A percentile compares a stretch with the other conserved stretches of the same genome.
Evolutionary conservation across 2,888 invertebrate species (phyloP).

Genomic region (Hydrotaea diabolus): DNA sequence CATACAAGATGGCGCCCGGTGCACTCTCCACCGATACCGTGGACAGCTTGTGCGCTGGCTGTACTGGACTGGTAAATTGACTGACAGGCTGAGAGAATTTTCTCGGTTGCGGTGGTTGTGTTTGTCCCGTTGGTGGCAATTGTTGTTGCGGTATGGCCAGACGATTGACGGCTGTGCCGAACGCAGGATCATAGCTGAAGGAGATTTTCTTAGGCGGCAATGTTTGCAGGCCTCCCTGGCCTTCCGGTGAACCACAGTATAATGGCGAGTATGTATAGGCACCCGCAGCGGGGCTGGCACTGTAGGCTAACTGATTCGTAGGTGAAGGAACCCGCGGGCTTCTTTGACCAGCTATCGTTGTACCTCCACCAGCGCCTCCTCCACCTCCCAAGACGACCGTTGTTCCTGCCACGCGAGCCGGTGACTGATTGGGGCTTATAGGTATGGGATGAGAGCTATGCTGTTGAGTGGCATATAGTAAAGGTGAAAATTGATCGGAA

Average conservation of each 20-base stretch:
- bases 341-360: constrained; percentile 42
- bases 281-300: constrained; percentile 75
- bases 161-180: constrained; percentile 72
- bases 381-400: neutral
- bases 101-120: constrained; percentile 60
- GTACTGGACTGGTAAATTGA: constrained; percentile 55
- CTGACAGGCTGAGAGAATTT: constrained; percentile 62
- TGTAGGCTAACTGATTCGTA: constrained; percentile 71
- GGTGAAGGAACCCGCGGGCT: constrained; percentile 65
- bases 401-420: constrained; percentile 69
- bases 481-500: constrained; percentile 76
- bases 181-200: constrained; percentile 76
- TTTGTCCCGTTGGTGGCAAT: constrained; percentile 21
- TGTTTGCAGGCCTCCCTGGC: constrained; percentile 26
- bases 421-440: constrained; percentile 75
- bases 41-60: constrained; percentile 49
- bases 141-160: constrained; percentile 71
- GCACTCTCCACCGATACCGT: constrained; percentile 69
- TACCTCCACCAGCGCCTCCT: no score
- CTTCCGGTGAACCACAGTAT: constrained; percentile 75
- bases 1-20: constrained; percentile 70
- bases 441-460: constrained; percentile 76
- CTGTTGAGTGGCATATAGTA: constrained; percentile 70
- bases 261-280: constrained; percentile 76
- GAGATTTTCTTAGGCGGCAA: constrained; percentile 66